Base-by-base conservation (phyloP, 2,888 invertebrate species). In the Neoaliturus tenellus region DNA sequence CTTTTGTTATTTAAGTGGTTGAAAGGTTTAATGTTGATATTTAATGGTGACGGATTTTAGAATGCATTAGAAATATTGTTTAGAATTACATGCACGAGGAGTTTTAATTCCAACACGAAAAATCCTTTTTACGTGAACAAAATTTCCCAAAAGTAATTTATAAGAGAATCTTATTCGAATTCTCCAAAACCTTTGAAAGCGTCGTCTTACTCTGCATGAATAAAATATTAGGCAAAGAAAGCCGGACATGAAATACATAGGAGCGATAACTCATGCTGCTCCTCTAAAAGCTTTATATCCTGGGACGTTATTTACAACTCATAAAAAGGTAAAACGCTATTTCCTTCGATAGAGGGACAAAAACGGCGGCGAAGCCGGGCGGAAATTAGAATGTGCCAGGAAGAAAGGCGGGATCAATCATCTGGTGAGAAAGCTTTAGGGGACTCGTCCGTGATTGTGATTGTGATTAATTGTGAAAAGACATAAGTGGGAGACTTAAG, bases 251-350 rank as follows among this genome's bases (percentile, higher is more conserved):
- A 39, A 39, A 67, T 67, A 69, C 69, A 69, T 69, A 33, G 67
- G 67, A 33, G 33, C 39, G 23, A 20, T 39, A 48, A 75, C 23
- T 75, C 25, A 75, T 75, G 73, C 23, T 2, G 48, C 28, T 35
- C 33, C 67, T 41, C 73, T 75, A 75, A 75, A 75, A 75, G 73
- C 73, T 25, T 75, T 75, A 75, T 75, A 39, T 75, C 73, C 73
- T 44, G 44, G 25, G 17, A 44, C 73, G 20, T 71, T 41, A 44
- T 75, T 75, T 39, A 44, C 73, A 28, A 48, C 73, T 48, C 71
- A 35, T 71, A 71, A 75, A 75, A 28, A 75, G 73, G 44, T 75
- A 44, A 71, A 71, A 75, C 25, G 73, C 20, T 75, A 75, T 75
- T 75, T 75, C 73, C 73, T 44, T 8, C 73, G 39, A 44, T 39